Base-by-base conservation (phyloP, 2,888 invertebrate genomes). In the Drosophila algonquin region DNA sequence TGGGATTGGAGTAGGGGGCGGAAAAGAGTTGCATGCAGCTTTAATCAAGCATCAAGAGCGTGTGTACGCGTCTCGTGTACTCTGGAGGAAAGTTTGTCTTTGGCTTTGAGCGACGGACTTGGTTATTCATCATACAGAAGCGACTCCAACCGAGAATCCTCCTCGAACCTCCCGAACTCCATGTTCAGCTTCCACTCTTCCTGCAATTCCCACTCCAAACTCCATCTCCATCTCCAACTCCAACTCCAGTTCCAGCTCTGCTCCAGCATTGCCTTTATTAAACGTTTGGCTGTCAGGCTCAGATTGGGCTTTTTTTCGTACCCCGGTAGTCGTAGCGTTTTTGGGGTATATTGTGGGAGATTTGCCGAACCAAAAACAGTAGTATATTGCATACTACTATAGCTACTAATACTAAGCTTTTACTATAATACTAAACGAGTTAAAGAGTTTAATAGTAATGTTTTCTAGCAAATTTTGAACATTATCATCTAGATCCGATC, bases 31-130 rank as follows among this genome's bases (percentile, higher is more conserved):
- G 56, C 72, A 40, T 40, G 64, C 67, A 68, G 79, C 85, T 87
- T 87, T 85, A 86, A 86, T 81, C 87, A 85, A 83, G 80, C 84
- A 75, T 75, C 84, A 81, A 83, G 83, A 79, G 79, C 72, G 73
- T 35, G 48, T 45, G 14, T 53, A 51, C 57, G 57, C 58, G 32
- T 55, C n/a, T 55, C n/a, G 35, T 48, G 64, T 60, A 24, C 50
- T 69, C 63, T 75, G 63, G 63, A 1, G 55, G 61, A 81, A 72
- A 75, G 72, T 74, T 83, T 64, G 62, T 64, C 63, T 56, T 52
- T 30, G 48, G 51, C 58, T 72, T 72, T 24, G 60, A 56, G 60
- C 77, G 79, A 62, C 40, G 40, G 40, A 40, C 62, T 35, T 62
- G 45, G 46, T 55, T 75, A 73, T 76, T 67, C 73, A 73, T 81